phyloP scores from a whole-genome alignment of 1,140 invertebrate genomes.

The Hyposmocoma kahamanoa region DNA sequence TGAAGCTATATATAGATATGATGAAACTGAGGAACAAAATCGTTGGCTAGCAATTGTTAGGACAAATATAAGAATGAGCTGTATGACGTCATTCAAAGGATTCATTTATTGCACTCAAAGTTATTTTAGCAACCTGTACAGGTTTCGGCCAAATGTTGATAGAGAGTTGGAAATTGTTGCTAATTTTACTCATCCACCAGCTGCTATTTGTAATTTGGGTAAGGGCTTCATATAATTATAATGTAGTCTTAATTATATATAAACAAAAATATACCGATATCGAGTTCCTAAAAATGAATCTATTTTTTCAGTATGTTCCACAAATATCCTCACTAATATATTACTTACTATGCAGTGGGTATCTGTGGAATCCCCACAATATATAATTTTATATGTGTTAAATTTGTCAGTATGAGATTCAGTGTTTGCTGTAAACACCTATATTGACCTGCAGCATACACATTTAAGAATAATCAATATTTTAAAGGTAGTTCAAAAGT shows the following conservation, averaged over 20 bases:
- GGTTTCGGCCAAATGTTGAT: slow-evolving; percentile 40
- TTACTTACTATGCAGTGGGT: no score
- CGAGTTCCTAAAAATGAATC: no score
- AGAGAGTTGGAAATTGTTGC: slow-evolving; percentile 29
- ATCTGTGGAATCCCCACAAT: no score
- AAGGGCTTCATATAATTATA: slow-evolving; percentile 10
- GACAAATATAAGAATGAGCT: slow-evolving; percentile 39
- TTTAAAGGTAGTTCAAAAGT: no score
- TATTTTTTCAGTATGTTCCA: no score
- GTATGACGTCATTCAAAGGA: slow-evolving; percentile 40
- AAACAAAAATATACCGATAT: no score
- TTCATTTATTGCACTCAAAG: slow-evolving; percentile 53
- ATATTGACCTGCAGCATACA: no score
- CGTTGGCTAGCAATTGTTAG: slow-evolving; percentile 29
- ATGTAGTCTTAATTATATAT: background rate
- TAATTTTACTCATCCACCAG: slow-evolving; percentile 37
- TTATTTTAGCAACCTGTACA: slow-evolving; percentile 47
- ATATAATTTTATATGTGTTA: no score
- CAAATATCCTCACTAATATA: no score
- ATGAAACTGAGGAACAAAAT: slow-evolving; percentile 27
- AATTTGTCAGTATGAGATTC: no score
- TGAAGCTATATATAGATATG: slow-evolving; percentile 46
- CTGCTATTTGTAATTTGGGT: slow-evolving; percentile 44
- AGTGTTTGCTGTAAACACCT: no score
- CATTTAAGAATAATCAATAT: no score